A percentile compares a stretch with the other conserved stretches of the same genome.
Evolutionary conservation across 2,888 invertebrate species (phyloP).

Genomic region (Halictus ligatus): DNA sequence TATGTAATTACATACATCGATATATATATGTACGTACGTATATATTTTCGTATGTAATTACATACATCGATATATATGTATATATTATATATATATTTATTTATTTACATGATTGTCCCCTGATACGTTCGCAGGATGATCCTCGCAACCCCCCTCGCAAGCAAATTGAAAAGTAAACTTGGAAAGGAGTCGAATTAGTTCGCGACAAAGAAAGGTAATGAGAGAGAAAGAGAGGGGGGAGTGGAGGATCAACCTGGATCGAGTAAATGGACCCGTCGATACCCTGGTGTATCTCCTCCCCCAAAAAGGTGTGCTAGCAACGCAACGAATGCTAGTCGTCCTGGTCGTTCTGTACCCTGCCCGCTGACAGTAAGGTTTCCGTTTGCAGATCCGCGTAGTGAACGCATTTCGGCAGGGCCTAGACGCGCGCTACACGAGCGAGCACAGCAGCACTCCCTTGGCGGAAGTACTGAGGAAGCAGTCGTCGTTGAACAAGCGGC

Average conservation of each 20-base stretch:
- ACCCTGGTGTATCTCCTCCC: conserved; percentile 12
- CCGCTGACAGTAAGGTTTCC: conserved; percentile 66
- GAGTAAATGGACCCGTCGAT: conserved; percentile 24
- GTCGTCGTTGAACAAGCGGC: conserved; percentile 95
- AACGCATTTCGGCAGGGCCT: conserved; percentile 99
- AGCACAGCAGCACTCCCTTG: conserved; percentile 95
- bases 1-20: conserved; percentile 54
- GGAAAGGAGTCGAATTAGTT: neutral
- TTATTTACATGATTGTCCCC: conserved; percentile 48
- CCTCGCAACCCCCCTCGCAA: conserved; percentile 18
- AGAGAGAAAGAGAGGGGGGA: neutral
- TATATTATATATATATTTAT: neutral
- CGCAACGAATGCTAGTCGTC: neutral
- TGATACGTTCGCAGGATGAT: conserved; percentile 40
- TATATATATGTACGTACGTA: neutral
- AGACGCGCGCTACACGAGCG: conserved; percentile 86
- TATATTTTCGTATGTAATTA: conserved; percentile 44
- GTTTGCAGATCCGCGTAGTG: conserved; percentile 99
- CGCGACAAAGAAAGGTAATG: neutral
- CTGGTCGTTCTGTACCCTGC: neutral
- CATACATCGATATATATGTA: conserved; percentile 35
- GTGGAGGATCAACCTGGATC: conserved; percentile 41
- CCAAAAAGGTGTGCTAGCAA: conserved; percentile 8
- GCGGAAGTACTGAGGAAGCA: conserved; percentile 97
- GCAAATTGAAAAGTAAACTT: neutral